Conservation (phyloP, 2,888 invertebrate species). For the Amblyteles armatorius region DNA sequence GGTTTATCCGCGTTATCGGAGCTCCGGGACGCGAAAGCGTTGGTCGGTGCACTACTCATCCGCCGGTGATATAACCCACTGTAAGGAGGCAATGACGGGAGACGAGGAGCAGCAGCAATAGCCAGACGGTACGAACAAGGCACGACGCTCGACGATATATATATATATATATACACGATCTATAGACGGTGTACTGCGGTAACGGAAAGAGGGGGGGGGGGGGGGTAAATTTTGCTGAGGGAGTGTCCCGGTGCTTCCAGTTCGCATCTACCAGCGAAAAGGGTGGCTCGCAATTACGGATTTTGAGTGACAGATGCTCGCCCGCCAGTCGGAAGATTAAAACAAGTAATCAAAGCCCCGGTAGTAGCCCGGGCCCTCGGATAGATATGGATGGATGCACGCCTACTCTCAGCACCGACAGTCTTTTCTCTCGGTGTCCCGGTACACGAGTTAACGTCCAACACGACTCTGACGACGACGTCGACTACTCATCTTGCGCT, state of each 20-base stretch:
- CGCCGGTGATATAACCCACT: not conserved
- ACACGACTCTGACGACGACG: constrained; percentile 62
- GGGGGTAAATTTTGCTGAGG: constrained; percentile 38
- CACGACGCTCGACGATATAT: constrained; percentile 36
- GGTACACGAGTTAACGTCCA: constrained; percentile 58
- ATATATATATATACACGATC: constrained; percentile 21
- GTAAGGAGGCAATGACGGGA: constrained; percentile 48
- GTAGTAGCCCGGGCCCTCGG: constrained; percentile 75
- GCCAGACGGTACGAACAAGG: constrained; percentile 50
- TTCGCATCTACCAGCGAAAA: constrained; percentile 67
- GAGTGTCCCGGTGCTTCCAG: constrained; percentile 37
- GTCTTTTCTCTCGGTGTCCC: constrained; percentile 60
- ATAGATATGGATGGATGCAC: constrained; percentile 83
- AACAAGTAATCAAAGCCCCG: constrained; percentile 84
- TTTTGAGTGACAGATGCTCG: constrained; percentile 85
- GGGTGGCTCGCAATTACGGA: constrained; percentile 83
- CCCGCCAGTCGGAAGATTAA: constrained; percentile 84
- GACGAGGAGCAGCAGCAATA: constrained; percentile 20
- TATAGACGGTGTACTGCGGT: constrained; percentile 54
- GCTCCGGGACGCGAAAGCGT: constrained; percentile 8
- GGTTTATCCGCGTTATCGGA: constrained; percentile 16
- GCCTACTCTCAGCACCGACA: constrained; percentile 66
- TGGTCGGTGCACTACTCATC: constrained; percentile 6
- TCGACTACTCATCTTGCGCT: constrained; percentile 64
- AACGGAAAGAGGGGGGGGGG: constrained; percentile 38